Percentiles rank a stretch among this genome's conserved stretches.
These are phyloP conservation scores for Strongylocentrotus purpuratus DNA, from an alignment of 35 echinoderm and acorn worm genomes.

Conservation along the genomic window DNA sequence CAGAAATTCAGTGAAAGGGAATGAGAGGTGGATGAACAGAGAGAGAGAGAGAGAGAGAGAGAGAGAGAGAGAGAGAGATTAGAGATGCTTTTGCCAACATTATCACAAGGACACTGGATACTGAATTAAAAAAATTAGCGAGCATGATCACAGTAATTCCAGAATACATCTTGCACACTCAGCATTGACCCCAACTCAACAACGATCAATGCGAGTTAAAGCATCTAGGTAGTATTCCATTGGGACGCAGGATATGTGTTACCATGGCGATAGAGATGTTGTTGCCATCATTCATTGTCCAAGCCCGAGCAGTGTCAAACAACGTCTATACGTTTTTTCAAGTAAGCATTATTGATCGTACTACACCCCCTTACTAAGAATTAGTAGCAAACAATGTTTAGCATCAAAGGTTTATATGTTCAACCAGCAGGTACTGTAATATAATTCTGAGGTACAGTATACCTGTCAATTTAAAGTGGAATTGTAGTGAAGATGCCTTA, in stretches of 20 bases:
- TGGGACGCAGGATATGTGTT: neutral
- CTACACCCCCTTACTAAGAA: neutral
- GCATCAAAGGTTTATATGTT: neutral
- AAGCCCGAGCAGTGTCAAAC: neutral
- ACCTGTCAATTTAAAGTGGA: neutral
- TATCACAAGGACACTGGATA: neutral
- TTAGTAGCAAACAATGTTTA: neutral
- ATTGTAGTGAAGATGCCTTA: no score
- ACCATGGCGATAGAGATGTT: neutral
- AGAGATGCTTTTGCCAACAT: neutral
- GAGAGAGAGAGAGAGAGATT: neutral
- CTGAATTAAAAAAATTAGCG: neutral
- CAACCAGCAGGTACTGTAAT: no score
- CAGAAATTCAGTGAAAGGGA: neutral
- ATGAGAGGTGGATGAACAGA: neutral
- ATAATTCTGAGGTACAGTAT: no score
- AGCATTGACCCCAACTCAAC: neutral
- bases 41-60: neutral
- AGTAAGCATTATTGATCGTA: neutral
- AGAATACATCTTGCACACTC: neutral
- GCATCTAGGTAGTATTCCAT: neutral
- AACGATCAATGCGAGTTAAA: neutral
- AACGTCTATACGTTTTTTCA: neutral
- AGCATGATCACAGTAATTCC: neutral
- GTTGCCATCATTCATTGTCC: conserved; percentile 1